Percentiles rank a stretch among this genome's conserved stretches.
phyloP scores from a whole-genome alignment of 2,113 vertebrate genomes.

The Riparia riparia region DNA sequence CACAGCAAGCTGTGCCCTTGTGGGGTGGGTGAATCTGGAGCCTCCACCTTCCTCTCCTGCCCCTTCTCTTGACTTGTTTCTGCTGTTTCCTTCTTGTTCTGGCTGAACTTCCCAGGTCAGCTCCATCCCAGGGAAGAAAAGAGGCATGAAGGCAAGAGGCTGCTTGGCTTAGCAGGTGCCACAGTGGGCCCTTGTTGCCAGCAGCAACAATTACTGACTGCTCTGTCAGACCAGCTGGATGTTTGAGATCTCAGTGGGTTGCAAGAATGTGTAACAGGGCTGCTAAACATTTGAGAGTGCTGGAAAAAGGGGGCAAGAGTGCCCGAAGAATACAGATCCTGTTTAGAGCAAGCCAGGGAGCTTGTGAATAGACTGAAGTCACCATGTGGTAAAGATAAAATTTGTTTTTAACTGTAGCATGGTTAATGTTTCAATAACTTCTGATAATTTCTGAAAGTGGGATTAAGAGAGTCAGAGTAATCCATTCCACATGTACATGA shows the following conservation, averaged over 20 bases:
- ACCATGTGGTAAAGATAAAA: not conserved
- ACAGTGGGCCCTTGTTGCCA: not conserved
- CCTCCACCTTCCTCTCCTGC: not conserved
- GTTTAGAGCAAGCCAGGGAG: not conserved
- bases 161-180: slow-evolving; percentile 2
- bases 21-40: not conserved
- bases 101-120: not conserved
- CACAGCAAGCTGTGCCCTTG: not conserved
- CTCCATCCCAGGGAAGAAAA: not conserved
- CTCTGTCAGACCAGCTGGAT: not conserved
- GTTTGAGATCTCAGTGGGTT: not conserved
- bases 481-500: rapidly evolving
- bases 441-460: not conserved
- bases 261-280: not conserved
- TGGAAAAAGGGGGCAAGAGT: not conserved
- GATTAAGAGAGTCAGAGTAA: not conserved
- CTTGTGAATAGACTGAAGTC: not conserved
- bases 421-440: not conserved
- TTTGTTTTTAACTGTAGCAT: not conserved
- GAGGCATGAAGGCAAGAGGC: not conserved
- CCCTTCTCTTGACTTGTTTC: not conserved
- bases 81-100: not conserved
- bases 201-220: slow-evolving; percentile 13
- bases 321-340: not conserved
- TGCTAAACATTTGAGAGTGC: not conserved